Evolutionary conservation across 2,113 vertebrate genomes (phyloP).

Genomic region (Mola mola): DNA sequence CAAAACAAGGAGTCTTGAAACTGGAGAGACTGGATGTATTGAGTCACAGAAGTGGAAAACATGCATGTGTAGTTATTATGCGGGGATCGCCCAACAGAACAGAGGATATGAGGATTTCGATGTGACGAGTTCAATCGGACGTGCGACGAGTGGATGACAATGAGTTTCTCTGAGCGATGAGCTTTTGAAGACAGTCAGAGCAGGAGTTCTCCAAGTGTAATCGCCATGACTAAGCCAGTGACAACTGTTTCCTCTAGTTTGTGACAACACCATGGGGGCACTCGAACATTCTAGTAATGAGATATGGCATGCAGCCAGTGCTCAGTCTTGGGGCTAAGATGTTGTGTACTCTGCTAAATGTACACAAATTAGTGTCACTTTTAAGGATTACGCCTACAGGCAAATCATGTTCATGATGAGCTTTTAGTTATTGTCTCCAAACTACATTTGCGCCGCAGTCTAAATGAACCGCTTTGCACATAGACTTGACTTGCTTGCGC

Average conservation of each 20-base stretch:
- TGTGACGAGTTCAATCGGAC: constrained; percentile 45
- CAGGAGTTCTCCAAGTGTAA: constrained; percentile 66
- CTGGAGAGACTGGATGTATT: constrained; percentile 1
- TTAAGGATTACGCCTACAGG: constrained; percentile 67
- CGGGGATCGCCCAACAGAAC: constrained; percentile 20
- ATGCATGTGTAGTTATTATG: constrained; percentile 39
- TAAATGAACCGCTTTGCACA: constrained; percentile 29
- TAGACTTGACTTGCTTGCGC: constrained; percentile 15
- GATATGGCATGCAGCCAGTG: constrained; percentile 66
- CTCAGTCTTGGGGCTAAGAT: constrained; percentile 64
- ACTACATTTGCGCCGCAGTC: constrained; percentile 30
- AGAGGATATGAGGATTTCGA: constrained; percentile 27
- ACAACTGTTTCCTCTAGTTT: constrained; percentile 69
- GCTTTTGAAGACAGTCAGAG: constrained; percentile 52
- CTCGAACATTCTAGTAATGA: constrained; percentile 67
- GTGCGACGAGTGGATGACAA: constrained; percentile 56
- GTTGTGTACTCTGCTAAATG: constrained; percentile 71
- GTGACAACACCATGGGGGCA: constrained; percentile 67
- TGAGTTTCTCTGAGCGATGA: constrained; percentile 50
- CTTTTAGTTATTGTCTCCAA: constrained; percentile 61
- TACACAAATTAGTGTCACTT: constrained; percentile 79
- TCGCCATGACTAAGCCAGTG: constrained; percentile 70
- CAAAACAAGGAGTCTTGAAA: neutral
- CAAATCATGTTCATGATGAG: constrained; percentile 60
- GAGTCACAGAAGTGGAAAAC: constrained; percentile 31